Conservation (phyloP, 2,888 invertebrate genomes). For the Esperia sulphurella region DNA sequence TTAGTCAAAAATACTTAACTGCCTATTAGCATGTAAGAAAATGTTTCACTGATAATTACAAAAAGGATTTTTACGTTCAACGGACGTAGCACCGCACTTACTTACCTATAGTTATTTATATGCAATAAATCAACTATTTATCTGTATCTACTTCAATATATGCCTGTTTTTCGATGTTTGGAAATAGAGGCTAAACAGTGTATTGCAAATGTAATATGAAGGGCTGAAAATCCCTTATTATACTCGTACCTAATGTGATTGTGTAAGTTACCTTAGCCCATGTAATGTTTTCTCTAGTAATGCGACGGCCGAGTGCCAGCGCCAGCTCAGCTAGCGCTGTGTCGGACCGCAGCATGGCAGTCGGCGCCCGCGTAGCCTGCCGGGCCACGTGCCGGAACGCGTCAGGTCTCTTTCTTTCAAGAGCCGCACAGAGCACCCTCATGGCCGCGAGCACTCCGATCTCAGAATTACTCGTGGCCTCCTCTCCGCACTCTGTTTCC, state of each 20-base stretch:
- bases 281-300: constrained; percentile 85
- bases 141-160: too few species aligned
- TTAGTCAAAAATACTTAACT: too few species aligned
- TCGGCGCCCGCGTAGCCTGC: constrained; percentile 82
- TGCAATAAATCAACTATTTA: too few species aligned
- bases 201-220: too few species aligned
- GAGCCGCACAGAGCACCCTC: constrained; percentile 81
- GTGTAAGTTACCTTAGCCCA: constrained; percentile 84
- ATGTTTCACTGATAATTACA: too few species aligned
- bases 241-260: not conserved
- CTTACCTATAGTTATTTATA: too few species aligned
- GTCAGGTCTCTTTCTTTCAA: constrained; percentile 89
- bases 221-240: not conserved
- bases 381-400: constrained; percentile 85
- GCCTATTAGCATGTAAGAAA: too few species aligned
- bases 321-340: constrained; percentile 81
- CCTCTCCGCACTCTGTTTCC: constrained; percentile 76
- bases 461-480: constrained; percentile 69
- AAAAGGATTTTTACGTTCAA: too few species aligned
- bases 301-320: constrained; percentile 84
- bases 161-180: too few species aligned
- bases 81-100: too few species aligned
- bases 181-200: too few species aligned
- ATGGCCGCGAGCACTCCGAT: constrained; percentile 64
- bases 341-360: constrained; percentile 79